A percentile compares a stretch with the other conserved stretches of the same genome.
phyloP scores from a whole-genome alignment of 2,797 vertebrate genomes.

The Oceanodroma leucorhoa region DNA sequence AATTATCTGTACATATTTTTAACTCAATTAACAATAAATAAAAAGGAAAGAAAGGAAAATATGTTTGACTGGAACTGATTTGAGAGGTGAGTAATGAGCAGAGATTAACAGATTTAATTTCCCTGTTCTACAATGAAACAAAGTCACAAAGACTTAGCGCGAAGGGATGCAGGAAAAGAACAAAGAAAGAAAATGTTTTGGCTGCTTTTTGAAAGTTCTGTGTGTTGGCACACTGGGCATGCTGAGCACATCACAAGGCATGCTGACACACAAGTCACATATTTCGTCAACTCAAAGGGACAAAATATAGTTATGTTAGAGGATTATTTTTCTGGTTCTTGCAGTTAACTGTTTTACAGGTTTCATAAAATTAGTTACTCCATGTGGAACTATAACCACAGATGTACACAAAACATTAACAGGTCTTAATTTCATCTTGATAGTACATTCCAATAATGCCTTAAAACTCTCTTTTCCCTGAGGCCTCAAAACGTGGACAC shows the following conservation, averaged over 20 bases:
- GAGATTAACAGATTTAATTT: conserved; percentile 64
- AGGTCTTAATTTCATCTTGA: neutral
- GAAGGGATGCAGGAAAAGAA: conserved; percentile 44
- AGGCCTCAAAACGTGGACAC: neutral
- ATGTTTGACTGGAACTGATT: conserved; percentile 17
- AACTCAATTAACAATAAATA: conserved; percentile 38
- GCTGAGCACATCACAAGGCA: conserved; percentile 21
- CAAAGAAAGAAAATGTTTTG: conserved; percentile 59
- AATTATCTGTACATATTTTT: conserved; percentile 10
- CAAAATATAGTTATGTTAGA: neutral
- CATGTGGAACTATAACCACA: neutral
- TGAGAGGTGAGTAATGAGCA: conserved; percentile 45
- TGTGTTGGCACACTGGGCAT: conserved; percentile 20
- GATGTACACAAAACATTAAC: neutral
- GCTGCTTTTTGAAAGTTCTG: conserved; percentile 35
- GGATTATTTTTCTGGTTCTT: neutral
- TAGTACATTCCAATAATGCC: neutral
- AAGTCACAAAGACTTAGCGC: conserved; percentile 51
- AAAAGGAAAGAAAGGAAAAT: neutral
- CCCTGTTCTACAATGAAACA: conserved; percentile 22
- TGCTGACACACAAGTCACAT: conserved; percentile 11
- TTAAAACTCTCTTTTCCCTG: neutral
- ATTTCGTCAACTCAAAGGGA: conserved; percentile 31
- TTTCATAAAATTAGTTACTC: neutral
- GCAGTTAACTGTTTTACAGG: neutral